Evolutionary conservation across 2,113 vertebrate genomes (phyloP).

Genomic region (Geococcyx californianus): DNA sequence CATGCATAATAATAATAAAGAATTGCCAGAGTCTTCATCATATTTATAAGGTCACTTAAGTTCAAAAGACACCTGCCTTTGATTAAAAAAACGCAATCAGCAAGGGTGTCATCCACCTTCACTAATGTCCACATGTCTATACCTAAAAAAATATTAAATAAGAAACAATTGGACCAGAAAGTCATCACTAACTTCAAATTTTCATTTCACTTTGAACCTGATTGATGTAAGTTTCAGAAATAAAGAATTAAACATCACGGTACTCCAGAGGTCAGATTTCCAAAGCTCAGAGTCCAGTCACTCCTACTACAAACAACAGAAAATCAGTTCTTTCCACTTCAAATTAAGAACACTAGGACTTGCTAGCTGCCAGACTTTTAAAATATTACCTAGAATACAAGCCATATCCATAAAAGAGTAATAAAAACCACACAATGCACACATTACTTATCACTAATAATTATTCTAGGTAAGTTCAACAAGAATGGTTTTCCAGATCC

Average conservation of each 20-base stretch:
- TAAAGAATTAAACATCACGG: neutral
- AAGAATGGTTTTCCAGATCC: neutral
- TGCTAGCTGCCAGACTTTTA: neutral
- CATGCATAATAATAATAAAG: neutral
- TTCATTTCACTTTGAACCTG: neutral
- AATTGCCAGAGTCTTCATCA: neutral
- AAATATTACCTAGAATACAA: neutral
- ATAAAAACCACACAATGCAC: neutral
- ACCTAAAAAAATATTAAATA: neutral
- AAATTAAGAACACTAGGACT: neutral
- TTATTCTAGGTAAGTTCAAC: neutral
- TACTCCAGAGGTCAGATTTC: neutral
- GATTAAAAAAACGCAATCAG: neutral
- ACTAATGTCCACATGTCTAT: neutral
- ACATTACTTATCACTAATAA: neutral
- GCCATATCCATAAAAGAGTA: neutral
- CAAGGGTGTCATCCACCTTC: neutral
- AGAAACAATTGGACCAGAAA: neutral
- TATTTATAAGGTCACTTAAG: neutral
- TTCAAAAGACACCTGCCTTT: neutral
- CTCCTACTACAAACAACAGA: neutral
- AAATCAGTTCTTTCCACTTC: neutral
- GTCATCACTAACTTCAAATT: neutral
- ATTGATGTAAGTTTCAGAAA: neutral
- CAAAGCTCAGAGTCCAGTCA: neutral